These are phyloP conservation scores for Eulemur albifrons DNA, from an alignment of 2,797 vertebrate genomes.

Conservation along the genomic window DNA sequence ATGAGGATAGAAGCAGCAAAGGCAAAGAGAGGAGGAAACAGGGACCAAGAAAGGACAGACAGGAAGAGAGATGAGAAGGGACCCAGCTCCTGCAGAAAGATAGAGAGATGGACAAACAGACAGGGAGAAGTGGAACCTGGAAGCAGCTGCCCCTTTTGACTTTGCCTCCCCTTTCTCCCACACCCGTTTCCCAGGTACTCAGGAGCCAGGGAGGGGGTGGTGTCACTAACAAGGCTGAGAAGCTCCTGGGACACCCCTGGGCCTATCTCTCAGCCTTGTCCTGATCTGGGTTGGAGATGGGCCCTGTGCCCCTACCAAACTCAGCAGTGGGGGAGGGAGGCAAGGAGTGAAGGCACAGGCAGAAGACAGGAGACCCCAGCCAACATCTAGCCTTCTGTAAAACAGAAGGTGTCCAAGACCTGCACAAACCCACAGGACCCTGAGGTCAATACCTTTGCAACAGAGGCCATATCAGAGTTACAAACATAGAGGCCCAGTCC, in stretches of 20 bases:
- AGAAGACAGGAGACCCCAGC: neutral
- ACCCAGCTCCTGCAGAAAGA: slow-evolving; percentile 71
- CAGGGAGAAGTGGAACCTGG: slow-evolving; percentile 16
- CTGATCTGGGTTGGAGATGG: neutral
- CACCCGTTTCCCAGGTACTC: neutral
- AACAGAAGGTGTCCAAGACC: neutral
- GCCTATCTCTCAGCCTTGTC: neutral
- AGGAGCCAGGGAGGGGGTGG: neutral
- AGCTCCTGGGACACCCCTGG: neutral
- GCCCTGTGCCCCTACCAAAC: neutral
- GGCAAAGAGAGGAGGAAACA: slow-evolving; percentile 20
- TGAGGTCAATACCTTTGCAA: neutral
- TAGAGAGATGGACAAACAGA: slow-evolving; percentile 52
- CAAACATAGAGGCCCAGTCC: neutral
- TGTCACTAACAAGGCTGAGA: neutral
- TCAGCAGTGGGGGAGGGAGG: neutral
- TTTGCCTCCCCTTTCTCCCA: neutral
- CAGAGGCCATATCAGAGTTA: neutral
- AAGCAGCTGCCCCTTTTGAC: neutral
- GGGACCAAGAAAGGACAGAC: slow-evolving; percentile 48
- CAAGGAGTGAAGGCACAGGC: neutral
- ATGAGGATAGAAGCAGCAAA: slow-evolving; percentile 42
- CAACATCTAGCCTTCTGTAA: neutral
- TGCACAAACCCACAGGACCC: neutral
- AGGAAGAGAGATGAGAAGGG: slow-evolving; percentile 49